Conservation (phyloP, 1,140 invertebrate genomes). For the Drosophila tani region DNA sequence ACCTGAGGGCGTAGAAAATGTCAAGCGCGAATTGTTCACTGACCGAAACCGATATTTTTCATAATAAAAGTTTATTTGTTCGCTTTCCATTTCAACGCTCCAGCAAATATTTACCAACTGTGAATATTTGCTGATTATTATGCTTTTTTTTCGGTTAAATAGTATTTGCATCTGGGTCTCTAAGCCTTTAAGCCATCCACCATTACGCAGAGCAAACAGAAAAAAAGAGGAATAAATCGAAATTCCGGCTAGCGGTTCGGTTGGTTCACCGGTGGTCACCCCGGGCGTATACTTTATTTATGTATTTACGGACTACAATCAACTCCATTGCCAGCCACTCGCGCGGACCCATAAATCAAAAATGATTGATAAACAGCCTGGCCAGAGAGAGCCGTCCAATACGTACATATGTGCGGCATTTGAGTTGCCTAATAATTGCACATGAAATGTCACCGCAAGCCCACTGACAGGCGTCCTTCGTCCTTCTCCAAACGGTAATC, state of each 20-base stretch:
- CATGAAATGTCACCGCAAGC: constrained; percentile 29
- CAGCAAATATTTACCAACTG: constrained; percentile 52
- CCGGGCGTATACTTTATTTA: constrained; percentile 48
- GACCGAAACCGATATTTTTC: constrained; percentile 60
- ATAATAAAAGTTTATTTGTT: constrained; percentile 27
- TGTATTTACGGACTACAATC: constrained; percentile 50
- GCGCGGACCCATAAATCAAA: constrained; percentile 70
- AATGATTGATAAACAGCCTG: constrained; percentile 75
- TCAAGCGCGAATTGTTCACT: constrained; percentile 61
- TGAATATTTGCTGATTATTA: constrained; percentile 46
- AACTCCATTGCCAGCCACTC: constrained; percentile 41
- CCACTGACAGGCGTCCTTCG: background rate
- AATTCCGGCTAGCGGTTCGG: constrained; percentile 52
- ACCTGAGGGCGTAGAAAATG: constrained; percentile 26
- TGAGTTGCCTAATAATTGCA: constrained; percentile 58
- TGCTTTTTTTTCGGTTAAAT: constrained; percentile 35
- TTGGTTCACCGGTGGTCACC: constrained; percentile 39
- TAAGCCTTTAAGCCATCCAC: constrained; percentile 65
- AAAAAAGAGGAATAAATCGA: constrained; percentile 62
- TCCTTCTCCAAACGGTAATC: constrained; percentile 49
- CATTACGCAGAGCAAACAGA: constrained; percentile 37
- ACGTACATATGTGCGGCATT: constrained; percentile 21
- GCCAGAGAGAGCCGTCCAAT: constrained; percentile 7
- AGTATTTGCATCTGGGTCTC: constrained; percentile 53
- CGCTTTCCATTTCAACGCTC: constrained; percentile 21